These are phyloP conservation scores for Panzeria rudis DNA, from an alignment of 2,888 invertebrate species.

Conservation along the genomic window DNA sequence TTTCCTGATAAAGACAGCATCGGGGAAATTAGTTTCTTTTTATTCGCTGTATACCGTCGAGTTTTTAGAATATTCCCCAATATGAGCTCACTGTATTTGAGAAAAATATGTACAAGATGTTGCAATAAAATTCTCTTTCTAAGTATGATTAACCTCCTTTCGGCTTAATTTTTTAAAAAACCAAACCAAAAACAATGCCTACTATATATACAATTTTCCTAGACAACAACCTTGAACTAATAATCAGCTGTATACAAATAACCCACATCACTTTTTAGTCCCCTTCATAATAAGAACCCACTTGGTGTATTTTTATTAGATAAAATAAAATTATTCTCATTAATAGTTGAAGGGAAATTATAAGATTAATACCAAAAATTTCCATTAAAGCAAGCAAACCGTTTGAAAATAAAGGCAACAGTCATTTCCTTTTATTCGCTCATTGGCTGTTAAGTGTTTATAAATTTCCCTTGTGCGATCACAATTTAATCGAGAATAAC, in stretches of 20 bases:
- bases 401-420: too few relatives aligned
- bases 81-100: too few relatives aligned
- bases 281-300: neutral
- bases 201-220: neutral
- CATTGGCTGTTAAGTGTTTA: too few relatives aligned
- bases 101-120: too few relatives aligned
- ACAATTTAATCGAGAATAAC: neutral
- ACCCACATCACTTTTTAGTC: neutral
- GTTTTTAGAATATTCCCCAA: neutral
- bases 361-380: neutral
- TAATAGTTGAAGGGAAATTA: neutral
- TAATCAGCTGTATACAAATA: neutral
- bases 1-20: too few relatives aligned
- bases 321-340: neutral
- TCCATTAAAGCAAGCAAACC: neutral
- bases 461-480: neutral
- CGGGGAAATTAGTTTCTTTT: too few relatives aligned
- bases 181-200: neutral
- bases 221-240: constrained; percentile 4
- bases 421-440: too few relatives aligned
- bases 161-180: neutral
- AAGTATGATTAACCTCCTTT: constrained; percentile 5
- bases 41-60: too few relatives aligned
- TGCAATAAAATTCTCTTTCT: neutral
- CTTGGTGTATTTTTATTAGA: neutral